Evolutionary conservation across 2,888 invertebrate species (phyloP), one percentile per base, ranked within the genome.

Genomic region (Lasioglossum vierecki): DNA sequence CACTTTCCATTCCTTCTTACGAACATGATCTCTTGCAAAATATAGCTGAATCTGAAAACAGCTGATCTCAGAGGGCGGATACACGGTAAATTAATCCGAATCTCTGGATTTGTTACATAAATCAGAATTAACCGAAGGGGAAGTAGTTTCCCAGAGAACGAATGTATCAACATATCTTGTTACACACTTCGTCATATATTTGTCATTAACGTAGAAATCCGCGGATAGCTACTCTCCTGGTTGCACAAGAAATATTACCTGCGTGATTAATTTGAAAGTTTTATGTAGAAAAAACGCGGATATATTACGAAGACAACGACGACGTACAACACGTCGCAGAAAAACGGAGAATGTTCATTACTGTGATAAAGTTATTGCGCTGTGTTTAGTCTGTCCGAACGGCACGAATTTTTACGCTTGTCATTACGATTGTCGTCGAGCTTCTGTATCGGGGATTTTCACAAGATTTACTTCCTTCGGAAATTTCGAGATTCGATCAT

Each of bases 231-330:
- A 68, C 39, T 41, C 9, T n/a, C 68, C 4, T 41, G 68, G 41
- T 68, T 68, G 22, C 68, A 68, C 68, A 44, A 71, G 71, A n/a
- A 71, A 44, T 71, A 71, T 71, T n/a, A 41, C 22, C 70, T 41
- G 26, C 44, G 22, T 44, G 71, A 44, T 71, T 68, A 41, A 68
- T 68, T 68, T 46, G 72, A 72, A 46, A 72, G 72, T 46, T 72
- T 26, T 8, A 46, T 18, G 46, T 8, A 30, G 15, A 72, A 44
- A 71, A 44, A 44, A n/a, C 71, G 44, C 26, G 41, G 71, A 46
- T 46, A 46, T 44, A 18, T 72, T 18, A 18, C 72, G 46, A 46
- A 44, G 46, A 72, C 46, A 44, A 46, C 26, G 18, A 72, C 46
- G 46, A 44, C 26, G 26, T 46, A 9, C 9, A 46, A 44, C 18